Evolutionary conservation across 1,140 invertebrate genomes (phyloP).

Genomic region (Nymphalis io): DNA sequence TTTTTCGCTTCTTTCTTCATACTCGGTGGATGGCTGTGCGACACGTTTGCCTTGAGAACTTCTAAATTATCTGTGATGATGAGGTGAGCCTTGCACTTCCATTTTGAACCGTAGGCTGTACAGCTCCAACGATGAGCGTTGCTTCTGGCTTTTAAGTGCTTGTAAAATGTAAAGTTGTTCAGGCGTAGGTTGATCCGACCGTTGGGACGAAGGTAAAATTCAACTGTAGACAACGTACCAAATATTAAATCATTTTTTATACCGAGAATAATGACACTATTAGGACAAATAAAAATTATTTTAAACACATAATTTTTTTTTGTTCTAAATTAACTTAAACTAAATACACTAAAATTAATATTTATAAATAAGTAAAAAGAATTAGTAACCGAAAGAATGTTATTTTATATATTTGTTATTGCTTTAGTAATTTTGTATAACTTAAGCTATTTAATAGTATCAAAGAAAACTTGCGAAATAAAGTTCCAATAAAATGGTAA

Average conservation of each 20-base stretch:
- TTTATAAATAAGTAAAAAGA: neutral
- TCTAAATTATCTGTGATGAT: slow-evolving; percentile 71
- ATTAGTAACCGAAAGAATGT: neutral
- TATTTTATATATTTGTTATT: neutral
- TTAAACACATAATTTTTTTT: slow-evolving; percentile 2
- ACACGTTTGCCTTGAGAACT: slow-evolving; percentile 66
- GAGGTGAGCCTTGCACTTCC: slow-evolving; percentile 73
- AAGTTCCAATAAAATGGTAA: neutral
- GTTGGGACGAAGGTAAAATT: slow-evolving; percentile 69
- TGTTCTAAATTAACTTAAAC: slow-evolving; percentile 16
- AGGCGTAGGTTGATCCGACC: slow-evolving; percentile 72
- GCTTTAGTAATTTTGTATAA: neutral
- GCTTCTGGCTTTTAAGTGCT: slow-evolving; percentile 66
- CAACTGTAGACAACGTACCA: slow-evolving; percentile 57
- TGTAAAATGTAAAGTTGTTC: slow-evolving; percentile 74
- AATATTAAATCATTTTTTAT: slow-evolving; percentile 1
- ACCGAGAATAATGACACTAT: neutral
- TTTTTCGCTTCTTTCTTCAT: slow-evolving; percentile 48
- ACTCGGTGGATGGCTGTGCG: slow-evolving; percentile 66
- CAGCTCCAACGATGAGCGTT: slow-evolving; percentile 75
- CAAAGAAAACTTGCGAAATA: no score
- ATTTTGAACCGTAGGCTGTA: slow-evolving; percentile 72
- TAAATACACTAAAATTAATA: slow-evolving; percentile 15
- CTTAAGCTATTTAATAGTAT: neutral
- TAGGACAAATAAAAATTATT: slow-evolving; percentile 1